A percentile compares a stretch with the other conserved stretches of the same genome.
These are phyloP conservation scores for Nephotettix cincticeps DNA, from an alignment of 1,140 invertebrate species.

Conservation along the genomic window DNA sequence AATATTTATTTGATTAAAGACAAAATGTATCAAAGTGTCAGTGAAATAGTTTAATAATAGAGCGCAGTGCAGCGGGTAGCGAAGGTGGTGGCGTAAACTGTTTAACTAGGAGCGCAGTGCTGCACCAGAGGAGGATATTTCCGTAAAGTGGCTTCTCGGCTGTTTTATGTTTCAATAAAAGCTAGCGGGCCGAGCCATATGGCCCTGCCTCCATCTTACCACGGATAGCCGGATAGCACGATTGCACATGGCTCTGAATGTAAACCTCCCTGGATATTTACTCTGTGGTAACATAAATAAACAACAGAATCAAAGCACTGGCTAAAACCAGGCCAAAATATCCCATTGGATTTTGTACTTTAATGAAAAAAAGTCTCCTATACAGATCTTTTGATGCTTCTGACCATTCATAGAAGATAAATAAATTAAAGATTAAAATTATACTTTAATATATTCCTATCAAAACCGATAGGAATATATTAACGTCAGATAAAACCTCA, in stretches of 20 bases:
- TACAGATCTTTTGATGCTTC: too few species aligned
- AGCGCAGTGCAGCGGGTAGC: constrained; percentile 5
- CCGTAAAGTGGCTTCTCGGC: constrained; percentile 12
- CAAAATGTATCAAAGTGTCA: background rate
- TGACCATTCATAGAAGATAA: too few species aligned
- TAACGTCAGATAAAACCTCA: too few species aligned
- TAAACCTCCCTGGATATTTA: background rate
- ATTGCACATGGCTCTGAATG: constrained; percentile 12
- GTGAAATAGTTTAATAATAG: background rate
- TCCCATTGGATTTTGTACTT: too few species aligned
- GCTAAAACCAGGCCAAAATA: background rate
- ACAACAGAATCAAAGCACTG: constrained; percentile 1
- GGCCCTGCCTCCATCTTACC: background rate
- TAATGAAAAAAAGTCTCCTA: too few species aligned
- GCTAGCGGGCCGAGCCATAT: constrained; percentile 1
- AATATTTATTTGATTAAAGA: too few species aligned
- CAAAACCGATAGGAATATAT: too few species aligned
- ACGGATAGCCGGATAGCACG: background rate
- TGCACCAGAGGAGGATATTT: background rate
- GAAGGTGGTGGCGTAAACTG: background rate
- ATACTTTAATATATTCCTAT: too few species aligned
- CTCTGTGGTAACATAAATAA: constrained; percentile 2
- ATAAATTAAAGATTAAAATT: too few species aligned
- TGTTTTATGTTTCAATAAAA: constrained; percentile 21
- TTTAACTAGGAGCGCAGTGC: background rate